A percentile compares a stretch with the other conserved stretches of the same genome.
phyloP scores from a whole-genome alignment of 92 coral and sea anemone species.

The Umimayanthus chanpuru region DNA sequence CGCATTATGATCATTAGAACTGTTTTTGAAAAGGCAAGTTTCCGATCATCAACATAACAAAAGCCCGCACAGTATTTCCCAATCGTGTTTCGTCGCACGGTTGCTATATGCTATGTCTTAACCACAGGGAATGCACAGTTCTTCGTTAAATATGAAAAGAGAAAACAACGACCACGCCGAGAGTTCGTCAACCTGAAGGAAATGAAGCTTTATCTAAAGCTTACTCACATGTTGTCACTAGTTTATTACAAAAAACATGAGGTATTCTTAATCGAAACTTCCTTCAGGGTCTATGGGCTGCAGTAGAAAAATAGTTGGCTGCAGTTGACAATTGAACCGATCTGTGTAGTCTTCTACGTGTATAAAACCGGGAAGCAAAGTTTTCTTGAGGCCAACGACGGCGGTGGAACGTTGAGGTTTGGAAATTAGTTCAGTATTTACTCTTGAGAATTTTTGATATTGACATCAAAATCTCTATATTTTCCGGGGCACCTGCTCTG shows the following conservation, averaged over 20 bases:
- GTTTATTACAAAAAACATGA: background rate
- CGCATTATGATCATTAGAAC: slow-evolving; percentile 32
- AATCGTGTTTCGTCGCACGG: slow-evolving; percentile 3
- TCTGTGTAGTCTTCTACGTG: background rate
- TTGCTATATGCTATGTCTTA: slow-evolving; percentile 34
- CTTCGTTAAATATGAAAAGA: background rate
- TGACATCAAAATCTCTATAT: background rate
- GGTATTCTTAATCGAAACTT: background rate
- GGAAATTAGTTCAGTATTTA: background rate
- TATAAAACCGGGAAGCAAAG: background rate
- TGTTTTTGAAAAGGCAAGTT: slow-evolving; percentile 11
- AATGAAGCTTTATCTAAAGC: background rate
- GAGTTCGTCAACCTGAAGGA: background rate
- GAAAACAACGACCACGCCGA: background rate
- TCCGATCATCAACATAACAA: slow-evolving; percentile 22
- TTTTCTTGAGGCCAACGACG: background rate
- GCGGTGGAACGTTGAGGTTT: background rate
- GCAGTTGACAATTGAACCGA: background rate
- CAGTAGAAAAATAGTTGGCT: background rate
- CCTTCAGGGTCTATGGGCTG: background rate
- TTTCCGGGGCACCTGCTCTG: slow-evolving; percentile 28
- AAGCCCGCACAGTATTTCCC: slow-evolving; percentile 24
- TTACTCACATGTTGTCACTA: background rate
- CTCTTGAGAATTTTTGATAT: background rate
- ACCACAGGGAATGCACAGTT: background rate